Evolutionary conservation across 1,140 invertebrate species (phyloP), one percentile per base, ranked within the genome.

Genomic region (Pectinophora gossypiella): DNA sequence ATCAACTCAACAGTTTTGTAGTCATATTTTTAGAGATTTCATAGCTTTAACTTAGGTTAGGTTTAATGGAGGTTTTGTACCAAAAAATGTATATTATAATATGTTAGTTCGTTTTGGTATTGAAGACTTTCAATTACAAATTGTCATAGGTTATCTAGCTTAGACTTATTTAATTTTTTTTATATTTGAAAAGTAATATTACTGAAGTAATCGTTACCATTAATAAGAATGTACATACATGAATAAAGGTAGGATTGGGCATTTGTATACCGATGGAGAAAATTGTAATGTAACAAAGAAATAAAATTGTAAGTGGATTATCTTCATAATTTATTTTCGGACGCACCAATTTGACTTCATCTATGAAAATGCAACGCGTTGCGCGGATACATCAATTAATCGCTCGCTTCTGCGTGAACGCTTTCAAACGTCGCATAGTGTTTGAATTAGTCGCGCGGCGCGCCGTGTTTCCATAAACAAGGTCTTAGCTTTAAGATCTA

Each of bases 51-150:
- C 48, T 66, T 75, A 76, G 69, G 52, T 68, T 71, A 64, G 59
- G 55, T 55, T 56, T 52, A 35, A 58, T 69, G 72, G 68, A 86
- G 77, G 76, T 76, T 85, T 73, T 75, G 73, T 83, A 86, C 81
- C 81, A 84, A 86, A 86, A 66, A 80, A 78, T 86, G 76, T 84
- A 75, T 79, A 79, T 79, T 80, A 68, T 67, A 56, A 53, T 65
- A 57, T 74, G 59, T 72, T 72, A 75, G 69, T 68, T 72, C 48
- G 64, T 80, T 80, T 85, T 83, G 78, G 79, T 85, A 74, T 68
- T 62, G 71, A 72, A 74, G 66, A 68, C 73, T 82, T 84, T 82
- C 72, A 61, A 27, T 64, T 74, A 76, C 71, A 79, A 76, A 80
- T 75, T 85, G 75, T 82, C 64, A 64, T 77, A 78, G 73, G 66